Base-by-base conservation (phyloP, 2,888 invertebrate species). In the Auanema freiburgensis region DNA sequence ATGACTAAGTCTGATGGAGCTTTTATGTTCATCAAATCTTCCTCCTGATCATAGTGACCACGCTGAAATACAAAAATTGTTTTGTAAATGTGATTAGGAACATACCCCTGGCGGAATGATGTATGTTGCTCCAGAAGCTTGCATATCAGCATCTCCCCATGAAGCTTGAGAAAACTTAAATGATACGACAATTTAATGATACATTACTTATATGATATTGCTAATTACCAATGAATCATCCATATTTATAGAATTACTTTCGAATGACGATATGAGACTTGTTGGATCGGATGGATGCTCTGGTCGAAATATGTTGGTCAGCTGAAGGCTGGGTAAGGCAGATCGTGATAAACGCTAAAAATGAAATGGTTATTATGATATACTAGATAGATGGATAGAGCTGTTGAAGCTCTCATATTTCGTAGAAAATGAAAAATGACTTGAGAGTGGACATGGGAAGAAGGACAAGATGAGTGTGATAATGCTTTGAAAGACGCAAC, bases 121-220 rank as follows among this genome's bases (percentile, higher is more conserved):
- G 44, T 57, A 62, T 49, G 62, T 62, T 11, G 62, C 53, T 51
- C 52, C 52, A 57, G 62, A 62, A 57, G 62, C 56, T 57, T 42
- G 51, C 62, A 62, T 62, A 21, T 71, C 74, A 18, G 62, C 66
- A 59, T 72, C 71, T 56, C 74, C 72, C 72, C 72, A 72, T 25
- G 72, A 72, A 46, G 65, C 68, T 60, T 68, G 67, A 14, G 72
- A 72, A n/a, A 72, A 70, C 72, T 72, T 59, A 23, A 72, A 71
- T 24, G 16, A 42, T 6, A 33, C 16, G 41, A 25, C 8, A 54
- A 54, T 23, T 18, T 2, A 14, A 18, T 52, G 14, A 52, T 6
- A 50, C 18, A 25, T 18, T 52, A 53, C n/a, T 25, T n/a, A 16
- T 41, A 12, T 23, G 1, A 42, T 33, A 14, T 21, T 21, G 23